A percentile compares a stretch with the other conserved stretches of the same genome.
Evolutionary conservation across 2,113 vertebrate genomes (phyloP).

Genomic region (Oceanites oceanicus): DNA sequence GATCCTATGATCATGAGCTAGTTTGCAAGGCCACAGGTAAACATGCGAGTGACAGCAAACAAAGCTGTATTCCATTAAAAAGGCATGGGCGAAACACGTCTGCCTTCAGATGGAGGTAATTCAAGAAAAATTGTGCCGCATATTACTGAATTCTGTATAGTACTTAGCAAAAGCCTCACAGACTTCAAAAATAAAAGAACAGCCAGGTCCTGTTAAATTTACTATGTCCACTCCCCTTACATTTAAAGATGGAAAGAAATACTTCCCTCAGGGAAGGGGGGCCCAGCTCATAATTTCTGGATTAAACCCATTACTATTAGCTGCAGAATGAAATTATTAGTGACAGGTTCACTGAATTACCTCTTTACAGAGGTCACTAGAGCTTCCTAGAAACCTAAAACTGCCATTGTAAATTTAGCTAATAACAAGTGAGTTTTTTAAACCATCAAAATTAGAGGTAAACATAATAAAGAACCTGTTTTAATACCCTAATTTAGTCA

Average conservation of each 20-base stretch:
- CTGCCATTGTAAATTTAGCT: constrained; percentile 54
- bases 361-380: constrained; percentile 70
- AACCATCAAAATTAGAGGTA: constrained; percentile 36
- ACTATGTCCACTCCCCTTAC: not conserved
- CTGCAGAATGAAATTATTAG: constrained; percentile 76
- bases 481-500: not conserved
- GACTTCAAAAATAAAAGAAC: constrained; percentile 9
- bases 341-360: constrained; percentile 78
- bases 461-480: constrained; percentile 24
- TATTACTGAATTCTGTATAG: not conserved
- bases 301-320: constrained; percentile 73
- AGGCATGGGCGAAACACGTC: not conserved
- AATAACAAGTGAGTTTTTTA: constrained; percentile 34
- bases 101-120: not conserved
- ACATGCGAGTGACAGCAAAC: not conserved
- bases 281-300: constrained; percentile 60
- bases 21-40: not conserved
- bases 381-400: constrained; percentile 66
- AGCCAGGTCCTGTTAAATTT: constrained; percentile 11
- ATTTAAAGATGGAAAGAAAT: constrained; percentile 47
- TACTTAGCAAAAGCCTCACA: not conserved
- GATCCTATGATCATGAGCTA: not conserved
- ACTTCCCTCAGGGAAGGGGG: constrained; percentile 55
- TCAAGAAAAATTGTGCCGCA: not conserved
- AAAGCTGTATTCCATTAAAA: not conserved